Percentiles rank a stretch among this genome's conserved stretches.
These are phyloP conservation scores for Indicator maculatus DNA, from an alignment of 2,113 vertebrate species.

Conservation along the genomic window DNA sequence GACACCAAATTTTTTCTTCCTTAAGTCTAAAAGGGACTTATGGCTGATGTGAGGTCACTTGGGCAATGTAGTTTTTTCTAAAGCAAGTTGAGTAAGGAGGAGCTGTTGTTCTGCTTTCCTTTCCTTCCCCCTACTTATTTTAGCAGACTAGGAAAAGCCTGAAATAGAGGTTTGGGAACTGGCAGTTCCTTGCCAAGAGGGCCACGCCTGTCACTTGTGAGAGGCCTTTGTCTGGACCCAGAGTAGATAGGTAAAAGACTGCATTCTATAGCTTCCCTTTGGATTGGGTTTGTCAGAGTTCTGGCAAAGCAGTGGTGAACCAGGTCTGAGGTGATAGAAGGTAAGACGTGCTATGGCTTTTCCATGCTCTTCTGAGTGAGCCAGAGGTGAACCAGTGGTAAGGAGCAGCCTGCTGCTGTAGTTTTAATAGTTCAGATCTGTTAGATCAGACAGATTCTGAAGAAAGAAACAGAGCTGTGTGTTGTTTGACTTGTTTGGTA, in stretches of 20 bases:
- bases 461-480: neutral
- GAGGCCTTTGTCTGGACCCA: neutral
- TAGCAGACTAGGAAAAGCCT: neutral
- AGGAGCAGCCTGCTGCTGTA: neutral
- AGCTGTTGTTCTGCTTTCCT: neutral
- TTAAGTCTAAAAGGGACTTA: neutral
- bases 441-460: neutral
- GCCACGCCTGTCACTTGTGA: accelerated
- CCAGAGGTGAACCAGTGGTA: neutral
- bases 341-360: neutral
- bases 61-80: neutral
- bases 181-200: neutral
- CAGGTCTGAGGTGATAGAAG: neutral
- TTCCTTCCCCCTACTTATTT: neutral
- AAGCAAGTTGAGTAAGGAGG: neutral
- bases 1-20: neutral
- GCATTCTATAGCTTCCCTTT: neutral
- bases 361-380: neutral
- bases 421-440: neutral
- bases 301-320: neutral
- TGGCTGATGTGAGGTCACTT: neutral
- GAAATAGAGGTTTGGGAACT: neutral
- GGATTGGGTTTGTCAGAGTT: neutral
- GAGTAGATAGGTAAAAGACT: neutral
- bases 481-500: neutral